Evolutionary conservation across 2,888 invertebrate genomes (phyloP), one percentile per base, ranked within the genome.

Genomic region (Yponomeuta evonymella): DNA sequence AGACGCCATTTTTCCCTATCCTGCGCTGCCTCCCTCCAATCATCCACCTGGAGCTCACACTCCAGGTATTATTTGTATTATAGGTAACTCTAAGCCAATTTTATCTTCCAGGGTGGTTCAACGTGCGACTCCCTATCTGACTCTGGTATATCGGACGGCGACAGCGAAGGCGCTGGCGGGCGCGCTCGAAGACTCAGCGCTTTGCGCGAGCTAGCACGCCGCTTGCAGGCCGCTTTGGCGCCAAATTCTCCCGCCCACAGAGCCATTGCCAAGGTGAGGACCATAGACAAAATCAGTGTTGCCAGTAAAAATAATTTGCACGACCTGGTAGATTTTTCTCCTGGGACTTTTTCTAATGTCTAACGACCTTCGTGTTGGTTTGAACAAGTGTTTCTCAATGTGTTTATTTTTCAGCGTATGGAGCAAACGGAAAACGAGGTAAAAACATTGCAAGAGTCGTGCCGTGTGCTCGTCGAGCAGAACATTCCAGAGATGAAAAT

Each of bases 121-220:
- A 90, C 89, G 71, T 94, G 94, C 78, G 95, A 95, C 73, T 95
- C 95, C n/a, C 87, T 95, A 73, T 96, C 96, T 0, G 96, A 96
- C 90, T 95, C 95, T 48, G 96, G 96, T n/a, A 96, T 96, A 77
- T 96, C 95, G 10, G 96, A 96, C 82, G 95, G 95, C 72, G 96
- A 96, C 79, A 95, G 90, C 73, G 92, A 91, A 81, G 83, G 94
- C 90, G 89, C 95, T 85, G 86, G 90, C 85, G 94, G 95, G 72
- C 93, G 96, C 62, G 96, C 96, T 74, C 91, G 94, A 58, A 91
- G 95, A 2, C 87, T 96, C 63, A 92, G 94, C n/a, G 95, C 94
- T 1, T 89, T 96, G 72, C 88, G 95, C 58, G 93, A 95, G 72
- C 86, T 96, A 64, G 95, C 95, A 10, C 92, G 95, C 12, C 94